Evolutionary conservation across 2,888 invertebrate species (phyloP), one percentile per base, ranked within the genome.

Genomic region (Lissonota sp.): DNA sequence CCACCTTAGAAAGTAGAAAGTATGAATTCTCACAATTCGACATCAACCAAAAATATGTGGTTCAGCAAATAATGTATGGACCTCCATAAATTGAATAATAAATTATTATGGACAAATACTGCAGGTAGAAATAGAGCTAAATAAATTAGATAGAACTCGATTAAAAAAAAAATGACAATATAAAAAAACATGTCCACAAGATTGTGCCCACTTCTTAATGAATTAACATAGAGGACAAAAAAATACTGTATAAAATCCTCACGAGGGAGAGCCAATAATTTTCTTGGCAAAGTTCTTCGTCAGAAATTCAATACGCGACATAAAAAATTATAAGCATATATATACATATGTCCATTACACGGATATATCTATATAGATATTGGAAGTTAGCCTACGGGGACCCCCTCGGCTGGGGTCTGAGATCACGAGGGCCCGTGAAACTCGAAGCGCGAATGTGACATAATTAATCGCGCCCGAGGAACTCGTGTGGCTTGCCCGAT

Each of bases 401-500:
- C 44, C 44, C 26, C 60, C 12, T 58, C n/a, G n/a, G 12, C 14
- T 14, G 16, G 70, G n/a, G 37, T 44, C 39, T 40, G 55, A 16
- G 12, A 60, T 42, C 42, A 57, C 69, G 62, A 58, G 26, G 39
- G 67, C 72, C 26, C 26, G 72, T 72, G 76, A 76, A 72, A 80
- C 67, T 77, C 69, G 76, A 76, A 72, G 76, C 76, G 76, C 67
- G 80, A 80, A 76, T 77, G 72, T 80, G 80, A 67, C 76, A 62
- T 67, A 77, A 76, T 80, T 76, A 80, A 80, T 76, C 67, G 80
- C 72, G 72, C 72, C 67, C 42, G 51, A 39, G 14, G 62, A 80
- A 80, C 64, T 44, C 26, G 26, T 26, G 26, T 26, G 74, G 51
- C 76, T 58, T 12, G n/a, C 14, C 37, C 37, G 55, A 37, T 53